Conservation (phyloP, 2,888 invertebrate genomes). For the Meiosimyza platycephala region DNA sequence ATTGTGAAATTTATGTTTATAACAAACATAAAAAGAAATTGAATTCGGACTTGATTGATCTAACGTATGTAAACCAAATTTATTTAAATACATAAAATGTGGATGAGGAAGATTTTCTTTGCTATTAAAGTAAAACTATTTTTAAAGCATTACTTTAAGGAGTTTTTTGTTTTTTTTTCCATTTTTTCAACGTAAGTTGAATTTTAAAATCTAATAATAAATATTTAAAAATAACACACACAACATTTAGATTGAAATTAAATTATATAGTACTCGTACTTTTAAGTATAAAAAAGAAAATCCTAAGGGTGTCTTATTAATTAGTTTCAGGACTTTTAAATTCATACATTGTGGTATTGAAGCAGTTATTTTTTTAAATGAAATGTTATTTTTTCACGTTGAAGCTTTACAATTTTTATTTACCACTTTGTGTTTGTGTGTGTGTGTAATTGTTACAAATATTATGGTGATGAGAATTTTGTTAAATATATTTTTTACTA, state of each 20-base stretch:
- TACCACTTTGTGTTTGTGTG: conserved; percentile 35
- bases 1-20: not conserved
- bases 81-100: conserved; percentile 1
- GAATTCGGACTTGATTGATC: conserved; percentile 3
- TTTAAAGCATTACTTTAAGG: conserved; percentile 41
- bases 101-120: not conserved
- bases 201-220: conserved; percentile 49
- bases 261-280: conserved; percentile 16
- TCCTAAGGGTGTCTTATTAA: conserved; percentile 43
- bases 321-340: conserved; percentile 36
- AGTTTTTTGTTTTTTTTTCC: conserved; percentile 32
- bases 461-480: conserved; percentile 30
- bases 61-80: conserved; percentile 6
- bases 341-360: conserved; percentile 41
- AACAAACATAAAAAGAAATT: conserved; percentile 2
- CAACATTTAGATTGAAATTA: conserved; percentile 39
- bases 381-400: conserved; percentile 31
- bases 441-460: conserved; percentile 25
- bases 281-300: conserved; percentile 39
- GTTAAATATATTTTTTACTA: conserved; percentile 40
- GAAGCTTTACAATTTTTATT: conserved; percentile 24
- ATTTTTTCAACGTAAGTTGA: conserved; percentile 31
- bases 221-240: conserved; percentile 40
- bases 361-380: not conserved
- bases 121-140: not conserved